Evolutionary conservation across 2,888 invertebrate species (phyloP).

Genomic region (Drosophila acutilabella): DNA sequence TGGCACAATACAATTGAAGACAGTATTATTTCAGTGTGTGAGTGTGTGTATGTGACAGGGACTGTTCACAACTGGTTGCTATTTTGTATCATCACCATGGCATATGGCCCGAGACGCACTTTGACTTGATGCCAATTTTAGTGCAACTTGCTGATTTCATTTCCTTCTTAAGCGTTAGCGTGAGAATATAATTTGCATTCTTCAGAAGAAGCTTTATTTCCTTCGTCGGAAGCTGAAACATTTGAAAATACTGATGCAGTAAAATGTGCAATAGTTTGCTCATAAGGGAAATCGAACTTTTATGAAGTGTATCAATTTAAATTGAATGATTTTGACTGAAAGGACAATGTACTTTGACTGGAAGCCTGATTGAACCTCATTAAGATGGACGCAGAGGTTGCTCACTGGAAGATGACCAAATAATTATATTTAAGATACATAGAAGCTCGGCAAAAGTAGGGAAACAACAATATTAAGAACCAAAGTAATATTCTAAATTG

Average conservation of each 20-base stretch:
- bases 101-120: slow-evolving; percentile 67
- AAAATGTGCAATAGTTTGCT: slow-evolving; percentile 31
- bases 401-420: slow-evolving; percentile 5
- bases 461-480: background rate
- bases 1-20: slow-evolving; percentile 42
- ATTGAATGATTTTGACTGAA: slow-evolving; percentile 25
- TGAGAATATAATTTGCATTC: slow-evolving; percentile 75
- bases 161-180: slow-evolving; percentile 69
- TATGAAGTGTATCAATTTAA: slow-evolving; percentile 76
- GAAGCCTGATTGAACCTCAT: slow-evolving; percentile 39
- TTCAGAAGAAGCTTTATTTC: slow-evolving; percentile 8
- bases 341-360: slow-evolving; percentile 42
- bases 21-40: slow-evolving; percentile 7
- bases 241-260: slow-evolving; percentile 17
- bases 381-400: slow-evolving; percentile 17
- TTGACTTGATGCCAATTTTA: slow-evolving; percentile 75
- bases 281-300: slow-evolving; percentile 72
- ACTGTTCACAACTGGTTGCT: slow-evolving; percentile 56
- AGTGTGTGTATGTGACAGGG: background rate
- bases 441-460: too few species aligned
- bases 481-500: background rate
- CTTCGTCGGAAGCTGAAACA: background rate
- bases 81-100: slow-evolving; percentile 77
- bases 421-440: background rate
- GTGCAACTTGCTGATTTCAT: slow-evolving; percentile 71